Percentiles rank a stretch among this genome's conserved stretches.
Evolutionary conservation across 2,888 invertebrate species (phyloP).

Genomic region (Melitaea athalia): DNA sequence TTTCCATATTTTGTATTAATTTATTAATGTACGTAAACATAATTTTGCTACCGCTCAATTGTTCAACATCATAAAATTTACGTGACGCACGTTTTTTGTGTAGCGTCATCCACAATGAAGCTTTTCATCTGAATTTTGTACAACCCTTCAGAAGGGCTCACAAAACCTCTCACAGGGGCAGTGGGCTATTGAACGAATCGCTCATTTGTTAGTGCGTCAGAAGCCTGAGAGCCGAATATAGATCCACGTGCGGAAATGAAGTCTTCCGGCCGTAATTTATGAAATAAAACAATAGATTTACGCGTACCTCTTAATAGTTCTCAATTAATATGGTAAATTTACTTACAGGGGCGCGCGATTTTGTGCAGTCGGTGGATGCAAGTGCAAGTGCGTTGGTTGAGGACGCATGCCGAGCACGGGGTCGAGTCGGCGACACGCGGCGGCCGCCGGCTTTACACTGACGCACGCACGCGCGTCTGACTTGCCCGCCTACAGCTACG

Average conservation of each 20-base stretch:
- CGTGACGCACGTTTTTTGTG: conserved; percentile 23
- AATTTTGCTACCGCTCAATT: not conserved
- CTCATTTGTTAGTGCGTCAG: conserved; percentile 75
- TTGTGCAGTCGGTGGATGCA: conserved; percentile 53
- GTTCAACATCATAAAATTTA: conserved; percentile 8
- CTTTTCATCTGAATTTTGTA: conserved; percentile 52
- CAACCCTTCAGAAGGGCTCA: conserved; percentile 69
- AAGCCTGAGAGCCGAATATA: conserved; percentile 58
- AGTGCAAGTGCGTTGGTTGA: conserved; percentile 50
- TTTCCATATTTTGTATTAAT: not conserved
- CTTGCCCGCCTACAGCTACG: conserved; percentile 53
- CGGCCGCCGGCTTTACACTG: conserved; percentile 69
- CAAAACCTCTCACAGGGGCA: conserved; percentile 79
- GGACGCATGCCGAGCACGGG: conserved; percentile 66
- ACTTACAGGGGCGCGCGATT: conserved; percentile 80
- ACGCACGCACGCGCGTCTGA: conserved; percentile 64
- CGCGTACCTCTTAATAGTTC: not conserved
- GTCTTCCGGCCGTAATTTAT: conserved; percentile 49
- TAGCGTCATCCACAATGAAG: conserved; percentile 6
- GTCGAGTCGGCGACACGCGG: conserved; percentile 64
- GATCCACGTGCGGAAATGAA: conserved; percentile 72
- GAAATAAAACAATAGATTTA: conserved; percentile 49
- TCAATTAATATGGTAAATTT: conserved; percentile 27
- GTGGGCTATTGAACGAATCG: conserved; percentile 80
- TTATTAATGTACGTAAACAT: not conserved